These are phyloP conservation scores for Graphium colonna DNA, from an alignment of 2,888 invertebrate genomes.

Conservation along the genomic window DNA sequence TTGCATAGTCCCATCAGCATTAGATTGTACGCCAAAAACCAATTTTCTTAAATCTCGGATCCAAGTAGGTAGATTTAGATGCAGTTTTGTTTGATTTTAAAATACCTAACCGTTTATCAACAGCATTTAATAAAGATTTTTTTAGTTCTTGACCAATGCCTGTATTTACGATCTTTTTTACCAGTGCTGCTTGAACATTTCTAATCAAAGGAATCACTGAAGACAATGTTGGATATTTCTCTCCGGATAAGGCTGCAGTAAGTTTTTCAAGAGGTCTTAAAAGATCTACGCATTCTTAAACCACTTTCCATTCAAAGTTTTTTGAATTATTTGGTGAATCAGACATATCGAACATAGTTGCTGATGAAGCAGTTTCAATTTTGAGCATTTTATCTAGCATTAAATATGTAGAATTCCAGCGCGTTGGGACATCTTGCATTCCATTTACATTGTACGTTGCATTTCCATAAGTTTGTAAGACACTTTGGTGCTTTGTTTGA, in stretches of 20 bases:
- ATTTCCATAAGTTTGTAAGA: slow-evolving; percentile 17
- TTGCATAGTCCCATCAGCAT: slow-evolving; percentile 11
- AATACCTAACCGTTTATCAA: not conserved
- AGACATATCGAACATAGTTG: not conserved
- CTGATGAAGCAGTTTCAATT: not conserved
- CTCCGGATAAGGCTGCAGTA: slow-evolving; percentile 1
- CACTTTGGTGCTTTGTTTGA: slow-evolving; percentile 12
- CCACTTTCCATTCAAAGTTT: not conserved
- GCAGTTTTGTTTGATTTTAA: not conserved
- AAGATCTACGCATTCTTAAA: not conserved
- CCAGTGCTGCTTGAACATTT: not conserved
- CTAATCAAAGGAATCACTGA: slow-evolving; percentile 1
- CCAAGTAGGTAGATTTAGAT: too few species aligned
- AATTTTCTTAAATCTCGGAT: not conserved
- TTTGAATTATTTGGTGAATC: not conserved
- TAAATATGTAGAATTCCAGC: slow-evolving; percentile 4
- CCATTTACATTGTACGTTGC: slow-evolving; percentile 4
- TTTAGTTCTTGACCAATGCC: not conserved
- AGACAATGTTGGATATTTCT: not conserved
- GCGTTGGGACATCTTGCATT: too few species aligned
- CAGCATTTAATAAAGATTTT: not conserved
- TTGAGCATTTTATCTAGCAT: not conserved
- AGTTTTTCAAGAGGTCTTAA: not conserved
- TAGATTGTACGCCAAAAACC: not conserved
- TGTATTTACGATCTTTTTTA: not conserved